phyloP scores from a whole-genome alignment of 2,113 vertebrate species.

The Turnix velox region DNA sequence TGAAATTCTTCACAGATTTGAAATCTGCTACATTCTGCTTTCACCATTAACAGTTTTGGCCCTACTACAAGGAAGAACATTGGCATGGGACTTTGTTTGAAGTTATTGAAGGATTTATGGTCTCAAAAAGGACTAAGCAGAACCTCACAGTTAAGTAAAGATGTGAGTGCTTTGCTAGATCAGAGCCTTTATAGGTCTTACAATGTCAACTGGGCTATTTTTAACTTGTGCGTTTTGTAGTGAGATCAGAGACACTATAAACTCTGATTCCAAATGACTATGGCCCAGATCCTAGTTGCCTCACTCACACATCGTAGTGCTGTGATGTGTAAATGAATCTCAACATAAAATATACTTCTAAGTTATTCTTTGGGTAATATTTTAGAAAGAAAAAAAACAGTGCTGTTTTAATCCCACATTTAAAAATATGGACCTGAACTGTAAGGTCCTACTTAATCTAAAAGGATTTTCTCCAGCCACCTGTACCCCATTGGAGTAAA shows the following conservation, averaged over 20 bases:
- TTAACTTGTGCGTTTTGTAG: background rate
- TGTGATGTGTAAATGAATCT: background rate
- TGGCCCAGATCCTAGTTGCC: background rate
- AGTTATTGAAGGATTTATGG: background rate
- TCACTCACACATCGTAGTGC: background rate
- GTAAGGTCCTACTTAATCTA: background rate
- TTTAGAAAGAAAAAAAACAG: background rate
- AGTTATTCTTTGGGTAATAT: background rate
- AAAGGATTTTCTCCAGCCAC: background rate
- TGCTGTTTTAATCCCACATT: background rate
- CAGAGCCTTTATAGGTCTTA: background rate
- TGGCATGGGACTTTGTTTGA: background rate
- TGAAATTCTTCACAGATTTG: background rate
- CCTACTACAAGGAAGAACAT: background rate
- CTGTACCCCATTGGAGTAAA: background rate
- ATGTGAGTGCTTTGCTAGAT: background rate
- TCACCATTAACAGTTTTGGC: background rate
- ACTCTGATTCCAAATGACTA: background rate
- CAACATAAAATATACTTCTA: background rate
- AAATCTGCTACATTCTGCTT: background rate
- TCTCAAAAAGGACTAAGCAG: background rate
- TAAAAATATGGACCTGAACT: background rate
- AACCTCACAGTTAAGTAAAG: background rate
- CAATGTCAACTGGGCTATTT: background rate
- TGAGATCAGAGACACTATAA: background rate